Evolutionary conservation across 92 coral and sea anemone genomes (phyloP).

Genomic region (Montipora capitata): DNA sequence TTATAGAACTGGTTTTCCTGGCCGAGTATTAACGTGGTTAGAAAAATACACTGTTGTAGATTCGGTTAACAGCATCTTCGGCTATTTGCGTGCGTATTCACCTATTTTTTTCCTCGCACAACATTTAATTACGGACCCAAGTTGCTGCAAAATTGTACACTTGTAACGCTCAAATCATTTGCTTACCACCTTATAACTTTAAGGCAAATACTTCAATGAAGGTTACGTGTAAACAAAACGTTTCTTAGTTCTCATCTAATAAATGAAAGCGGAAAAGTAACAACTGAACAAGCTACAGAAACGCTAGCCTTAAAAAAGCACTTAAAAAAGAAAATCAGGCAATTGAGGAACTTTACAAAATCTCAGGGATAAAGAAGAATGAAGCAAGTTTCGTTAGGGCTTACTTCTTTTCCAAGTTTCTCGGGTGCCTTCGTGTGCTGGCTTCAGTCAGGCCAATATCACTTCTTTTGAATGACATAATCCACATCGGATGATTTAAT

Average conservation of each 20-base stretch:
- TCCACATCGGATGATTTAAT: neutral
- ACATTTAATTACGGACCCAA: too few relatives aligned
- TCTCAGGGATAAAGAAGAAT: neutral
- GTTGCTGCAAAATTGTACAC: too few relatives aligned
- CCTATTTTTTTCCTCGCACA: too few relatives aligned
- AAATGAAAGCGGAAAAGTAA: neutral
- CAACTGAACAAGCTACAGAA: conserved; percentile 21
- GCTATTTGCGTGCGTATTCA: too few relatives aligned
- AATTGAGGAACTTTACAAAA: too few relatives aligned
- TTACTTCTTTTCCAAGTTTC: neutral
- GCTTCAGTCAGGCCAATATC: neutral
- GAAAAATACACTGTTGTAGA: too few relatives aligned
- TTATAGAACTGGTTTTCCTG: too few relatives aligned
- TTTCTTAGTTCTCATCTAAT: neutral
- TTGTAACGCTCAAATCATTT: too few relatives aligned
- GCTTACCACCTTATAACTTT: too few relatives aligned
- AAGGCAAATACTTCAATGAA: neutral
- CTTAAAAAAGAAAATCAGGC: too few relatives aligned
- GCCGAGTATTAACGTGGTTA: too few relatives aligned
- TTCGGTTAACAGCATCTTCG: too few relatives aligned
- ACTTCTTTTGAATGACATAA: neutral
- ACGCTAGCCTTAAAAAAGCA: neutral
- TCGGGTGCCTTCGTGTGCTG: neutral
- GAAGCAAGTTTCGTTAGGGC: neutral
- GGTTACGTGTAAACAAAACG: conserved; percentile 25